Percentiles rank a stretch among this genome's conserved stretches.
These are phyloP conservation scores for Porphyrio hochstetteri DNA, from an alignment of 2,113 vertebrate genomes.

Conservation along the genomic window DNA sequence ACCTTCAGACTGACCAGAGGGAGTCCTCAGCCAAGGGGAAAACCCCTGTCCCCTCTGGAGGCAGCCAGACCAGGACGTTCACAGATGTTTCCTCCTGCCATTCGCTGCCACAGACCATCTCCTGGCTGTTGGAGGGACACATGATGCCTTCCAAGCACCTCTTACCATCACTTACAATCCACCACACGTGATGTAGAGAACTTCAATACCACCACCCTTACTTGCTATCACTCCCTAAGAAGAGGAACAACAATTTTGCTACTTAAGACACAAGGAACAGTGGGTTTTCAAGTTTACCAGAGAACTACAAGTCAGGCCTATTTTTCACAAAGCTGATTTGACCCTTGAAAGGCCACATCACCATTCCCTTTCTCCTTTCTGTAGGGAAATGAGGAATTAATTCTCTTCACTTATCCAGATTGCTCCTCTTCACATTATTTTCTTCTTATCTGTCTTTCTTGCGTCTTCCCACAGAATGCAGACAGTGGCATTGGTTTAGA, in stretches of 20 bases:
- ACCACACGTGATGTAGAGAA: not conserved
- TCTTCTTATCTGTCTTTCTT: not conserved
- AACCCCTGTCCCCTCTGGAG: fast-evolving
- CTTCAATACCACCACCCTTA: not conserved
- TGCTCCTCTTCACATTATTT: not conserved
- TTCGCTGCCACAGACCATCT: not conserved
- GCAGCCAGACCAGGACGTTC: not conserved
- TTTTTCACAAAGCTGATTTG: not conserved
- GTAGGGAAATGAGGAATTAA: not conserved
- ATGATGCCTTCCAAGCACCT: not conserved
- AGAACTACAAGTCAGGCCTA: not conserved
- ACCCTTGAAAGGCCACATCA: not conserved
- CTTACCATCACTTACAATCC: not conserved
- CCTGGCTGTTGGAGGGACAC: not conserved
- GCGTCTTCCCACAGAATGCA: not conserved
- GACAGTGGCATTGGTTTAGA: not conserved
- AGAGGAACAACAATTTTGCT: not conserved
- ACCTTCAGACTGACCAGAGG: not conserved
- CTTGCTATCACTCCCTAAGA: not conserved
- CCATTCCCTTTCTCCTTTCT: not conserved
- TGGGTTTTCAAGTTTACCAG: not conserved
- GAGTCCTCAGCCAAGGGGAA: fast-evolving
- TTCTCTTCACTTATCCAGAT: not conserved
- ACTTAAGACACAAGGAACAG: not conserved
- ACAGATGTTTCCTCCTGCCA: fast-evolving